A percentile compares a stretch with the other conserved stretches of the same genome.
Conservation (phyloP, 1,140 invertebrate species). For the Marisa cornuarietis region DNA sequence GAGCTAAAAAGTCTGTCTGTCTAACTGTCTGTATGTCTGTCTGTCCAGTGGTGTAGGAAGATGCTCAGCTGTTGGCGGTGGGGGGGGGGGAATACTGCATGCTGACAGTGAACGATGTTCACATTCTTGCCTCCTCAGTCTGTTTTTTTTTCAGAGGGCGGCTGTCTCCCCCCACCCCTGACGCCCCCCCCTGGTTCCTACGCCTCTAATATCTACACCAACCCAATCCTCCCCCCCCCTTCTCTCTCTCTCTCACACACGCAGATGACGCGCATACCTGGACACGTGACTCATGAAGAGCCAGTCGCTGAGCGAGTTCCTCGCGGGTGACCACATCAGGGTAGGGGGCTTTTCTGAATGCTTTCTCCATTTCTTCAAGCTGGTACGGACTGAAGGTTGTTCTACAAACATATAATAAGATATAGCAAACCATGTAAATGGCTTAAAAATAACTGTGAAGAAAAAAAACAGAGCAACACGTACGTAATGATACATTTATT, state of each 20-base stretch:
- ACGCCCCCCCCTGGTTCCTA: too few species aligned
- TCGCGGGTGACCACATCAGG: conserved; percentile 96
- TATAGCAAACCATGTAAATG: neutral
- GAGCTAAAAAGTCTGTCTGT: too few species aligned
- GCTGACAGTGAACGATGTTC: too few species aligned
- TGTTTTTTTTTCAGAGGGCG: too few species aligned
- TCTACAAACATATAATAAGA: conserved; percentile 60
- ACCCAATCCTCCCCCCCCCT: too few species aligned
- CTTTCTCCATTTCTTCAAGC: conserved; percentile 91
- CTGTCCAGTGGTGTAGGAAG: neutral
- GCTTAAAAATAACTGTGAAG: conserved; percentile 6
- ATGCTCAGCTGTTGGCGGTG: neutral
- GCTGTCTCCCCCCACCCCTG: too few species aligned
- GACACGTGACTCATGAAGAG: conserved; percentile 90
- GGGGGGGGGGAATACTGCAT: neutral
- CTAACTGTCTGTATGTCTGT: neutral
- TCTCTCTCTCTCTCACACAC: neutral
- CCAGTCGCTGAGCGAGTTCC: conserved; percentile 89
- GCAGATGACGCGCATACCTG: conserved; percentile 73
- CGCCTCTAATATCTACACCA: neutral
- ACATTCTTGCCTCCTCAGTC: too few species aligned
- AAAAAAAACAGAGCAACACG: conserved; percentile 13
- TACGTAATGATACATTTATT: neutral
- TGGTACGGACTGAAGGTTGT: conserved; percentile 97
- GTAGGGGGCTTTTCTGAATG: conserved; percentile 94